Evolutionary conservation across 2,113 vertebrate species (phyloP), one percentile per base, ranked within the genome.

Genomic region (Chloropsis hardwickii): DNA sequence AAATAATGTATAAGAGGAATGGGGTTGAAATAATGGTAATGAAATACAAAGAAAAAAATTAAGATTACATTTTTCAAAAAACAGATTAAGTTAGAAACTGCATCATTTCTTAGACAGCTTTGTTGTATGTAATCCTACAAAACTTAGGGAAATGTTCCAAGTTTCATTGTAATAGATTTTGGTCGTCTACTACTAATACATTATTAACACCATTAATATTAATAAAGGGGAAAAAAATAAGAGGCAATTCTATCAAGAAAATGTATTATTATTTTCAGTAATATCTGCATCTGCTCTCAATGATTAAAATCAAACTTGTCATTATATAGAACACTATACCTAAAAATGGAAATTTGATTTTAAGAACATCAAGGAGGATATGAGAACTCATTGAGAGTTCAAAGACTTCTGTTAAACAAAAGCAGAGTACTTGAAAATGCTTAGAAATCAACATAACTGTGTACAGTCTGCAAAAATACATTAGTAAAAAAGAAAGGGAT

Each of bases 381-480:
- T 45, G 16, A 94, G 45, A 91, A 73, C 50, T 88, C 47, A 73
- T 77, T 81, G 54, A 62, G 39, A 56, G 15, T 45, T 86, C 33
- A 86, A 92, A 89, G 39, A 48, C 39, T 88, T 80, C 10, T 60
- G 8, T 66, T 62, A 78, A 95, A 95, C 44, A 96, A 93, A 94
- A 84, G 77, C 5, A 48, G 19, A 74, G 23, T 81, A 79, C 60
- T 86, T 91, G 69, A 89, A 82, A 89, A 78, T 61, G 53, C 73
- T 91, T 71, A 76, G 14, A 92, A 94, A 86, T 95, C 56, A 91
- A 33, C 0, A 0, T 54, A 91, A 87, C 27, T 44, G 45, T 5
- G 37, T 53, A 45, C 14, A 48, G 6, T 20, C 37, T 77, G 31
- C 40, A 79, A 77, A 90, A 93, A 86, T 24, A 44, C 5, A 56